Evolutionary conservation across 2,797 vertebrate genomes (phyloP).

Genomic region (Philypnodon macrostomus): DNA sequence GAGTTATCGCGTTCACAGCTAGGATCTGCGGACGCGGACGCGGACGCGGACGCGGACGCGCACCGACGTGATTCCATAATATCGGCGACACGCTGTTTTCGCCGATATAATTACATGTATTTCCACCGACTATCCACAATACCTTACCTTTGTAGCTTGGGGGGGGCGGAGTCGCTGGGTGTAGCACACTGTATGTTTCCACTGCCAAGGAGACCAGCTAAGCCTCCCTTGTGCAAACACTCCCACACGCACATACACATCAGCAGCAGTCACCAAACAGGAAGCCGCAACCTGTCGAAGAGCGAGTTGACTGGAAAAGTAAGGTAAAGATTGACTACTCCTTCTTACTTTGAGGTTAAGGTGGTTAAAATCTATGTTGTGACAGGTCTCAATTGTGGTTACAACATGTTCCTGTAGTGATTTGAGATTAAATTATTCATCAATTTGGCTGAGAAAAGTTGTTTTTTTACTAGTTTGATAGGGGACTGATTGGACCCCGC

Average conservation of each 20-base stretch:
- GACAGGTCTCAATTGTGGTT: background rate
- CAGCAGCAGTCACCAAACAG: slow-evolving; percentile 60
- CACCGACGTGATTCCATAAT: too few relatives aligned
- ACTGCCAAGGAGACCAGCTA: slow-evolving; percentile 69
- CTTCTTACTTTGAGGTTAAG: slow-evolving; percentile 3
- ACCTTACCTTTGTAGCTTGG: slow-evolving; percentile 23
- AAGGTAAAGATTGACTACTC: slow-evolving; percentile 55
- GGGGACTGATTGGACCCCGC: too few relatives aligned
- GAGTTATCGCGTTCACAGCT: too few relatives aligned
- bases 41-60: too few relatives aligned
- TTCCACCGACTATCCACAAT: slow-evolving; percentile 3
- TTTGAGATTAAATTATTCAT: background rate
- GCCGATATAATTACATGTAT: too few relatives aligned
- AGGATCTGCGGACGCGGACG: too few relatives aligned
- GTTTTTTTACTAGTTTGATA: too few relatives aligned
- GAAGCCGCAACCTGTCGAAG: slow-evolving; percentile 55
- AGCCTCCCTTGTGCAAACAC: slow-evolving; percentile 65
- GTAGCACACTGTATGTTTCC: slow-evolving; percentile 47
- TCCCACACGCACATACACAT: slow-evolving; percentile 25
- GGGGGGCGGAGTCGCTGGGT: slow-evolving; percentile 51
- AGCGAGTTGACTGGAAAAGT: slow-evolving; percentile 31
- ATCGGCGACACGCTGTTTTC: too few relatives aligned
- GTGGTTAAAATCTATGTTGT: background rate
- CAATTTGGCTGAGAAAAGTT: background rate
- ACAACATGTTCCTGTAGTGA: slow-evolving; percentile 1